Conservation (phyloP, 2,888 invertebrate genomes). For the Rhagonycha fulva region DNA sequence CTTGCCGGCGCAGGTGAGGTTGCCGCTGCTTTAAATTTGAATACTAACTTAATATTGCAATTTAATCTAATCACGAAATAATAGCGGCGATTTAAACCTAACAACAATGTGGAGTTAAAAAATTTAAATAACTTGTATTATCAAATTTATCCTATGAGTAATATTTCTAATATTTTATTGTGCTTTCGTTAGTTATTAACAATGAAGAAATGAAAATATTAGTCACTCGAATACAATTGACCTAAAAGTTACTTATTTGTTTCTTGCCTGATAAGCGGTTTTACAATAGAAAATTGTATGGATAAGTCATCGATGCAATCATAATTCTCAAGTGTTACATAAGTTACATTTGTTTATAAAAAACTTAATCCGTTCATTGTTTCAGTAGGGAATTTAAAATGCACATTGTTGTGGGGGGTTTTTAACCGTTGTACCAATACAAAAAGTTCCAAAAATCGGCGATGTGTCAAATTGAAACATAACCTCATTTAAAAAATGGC, state of each 20-base stretch:
- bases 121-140: neutral
- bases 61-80: neutral
- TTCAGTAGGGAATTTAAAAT: too few relatives aligned
- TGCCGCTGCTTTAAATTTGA: too few relatives aligned
- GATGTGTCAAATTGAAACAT: neutral
- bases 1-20: too few relatives aligned
- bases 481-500: neutral
- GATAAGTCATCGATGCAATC: neutral
- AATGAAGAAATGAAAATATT: neutral
- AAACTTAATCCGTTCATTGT: neutral
- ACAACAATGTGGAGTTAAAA: neutral
- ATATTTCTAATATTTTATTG: neutral
- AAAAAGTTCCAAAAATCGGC: neutral
- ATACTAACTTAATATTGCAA: neutral
- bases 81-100: neutral
- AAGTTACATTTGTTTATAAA: neutral
- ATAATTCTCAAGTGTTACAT: too few relatives aligned
- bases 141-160: neutral
- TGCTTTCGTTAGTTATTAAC: neutral
- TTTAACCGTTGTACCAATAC: neutral
- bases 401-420: too few relatives aligned
- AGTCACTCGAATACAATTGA: neutral
- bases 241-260: neutral
- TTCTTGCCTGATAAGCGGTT: neutral
- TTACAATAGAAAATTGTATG: neutral